Evolutionary conservation across 2,113 vertebrate genomes (phyloP).

Genomic region (Actenoides lindsayi): DNA sequence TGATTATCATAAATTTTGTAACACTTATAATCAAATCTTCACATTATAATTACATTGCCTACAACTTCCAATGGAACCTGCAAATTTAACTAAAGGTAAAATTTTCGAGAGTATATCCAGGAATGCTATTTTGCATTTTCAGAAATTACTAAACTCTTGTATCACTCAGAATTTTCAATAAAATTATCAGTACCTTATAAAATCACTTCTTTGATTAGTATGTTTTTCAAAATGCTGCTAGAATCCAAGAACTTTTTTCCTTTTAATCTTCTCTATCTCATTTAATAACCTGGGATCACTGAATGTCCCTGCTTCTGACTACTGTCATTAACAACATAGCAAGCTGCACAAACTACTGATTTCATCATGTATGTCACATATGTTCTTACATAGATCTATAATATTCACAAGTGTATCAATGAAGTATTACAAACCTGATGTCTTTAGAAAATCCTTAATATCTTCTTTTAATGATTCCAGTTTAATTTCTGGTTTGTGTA

Average conservation of each 20-base stretch:
- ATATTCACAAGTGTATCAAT: not conserved
- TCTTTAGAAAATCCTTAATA: slow-evolving; percentile 89
- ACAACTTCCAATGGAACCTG: not conserved
- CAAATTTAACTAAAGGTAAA: not conserved
- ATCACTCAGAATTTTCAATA: not conserved
- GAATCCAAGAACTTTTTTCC: not conserved
- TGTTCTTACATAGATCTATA: not conserved
- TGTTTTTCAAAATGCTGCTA: not conserved
- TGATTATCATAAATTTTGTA: not conserved
- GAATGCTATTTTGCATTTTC: not conserved
- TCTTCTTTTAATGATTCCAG: slow-evolving; percentile 93
- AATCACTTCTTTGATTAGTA: not conserved
- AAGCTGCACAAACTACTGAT: not conserved
- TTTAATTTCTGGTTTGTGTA: slow-evolving; percentile 91
- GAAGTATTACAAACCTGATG: slow-evolving; percentile 82
- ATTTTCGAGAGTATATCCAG: not conserved
- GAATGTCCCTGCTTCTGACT: not conserved
- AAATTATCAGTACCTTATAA: not conserved
- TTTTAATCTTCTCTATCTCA: not conserved
- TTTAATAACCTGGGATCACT: not conserved
- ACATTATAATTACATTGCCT: not conserved
- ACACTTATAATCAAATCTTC: not conserved
- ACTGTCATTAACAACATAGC: not conserved
- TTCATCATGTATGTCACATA: not conserved
- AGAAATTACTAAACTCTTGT: not conserved